A percentile compares a stretch with the other conserved stretches of the same genome.
Conservation (phyloP, 2,888 invertebrate species). For the Germaria angustata region DNA sequence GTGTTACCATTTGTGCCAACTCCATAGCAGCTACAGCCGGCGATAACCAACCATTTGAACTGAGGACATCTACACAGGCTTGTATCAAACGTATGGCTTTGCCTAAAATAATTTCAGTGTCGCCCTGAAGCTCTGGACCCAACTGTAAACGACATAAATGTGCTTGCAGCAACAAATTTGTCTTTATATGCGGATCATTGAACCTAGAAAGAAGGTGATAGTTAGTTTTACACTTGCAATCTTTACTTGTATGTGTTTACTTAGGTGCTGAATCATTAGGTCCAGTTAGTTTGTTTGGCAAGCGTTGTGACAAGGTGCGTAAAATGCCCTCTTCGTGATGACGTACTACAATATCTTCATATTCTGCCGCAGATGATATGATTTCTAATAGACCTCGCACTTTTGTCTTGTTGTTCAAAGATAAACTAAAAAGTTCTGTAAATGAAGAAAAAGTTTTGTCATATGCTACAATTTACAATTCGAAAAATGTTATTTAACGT, state of each 20-base stretch:
- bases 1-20: conserved; percentile 99
- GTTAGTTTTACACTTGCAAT: background rate
- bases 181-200: conserved; percentile 98
- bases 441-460: conserved; percentile 63
- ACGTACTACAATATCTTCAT: conserved; percentile 94
- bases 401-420: conserved; percentile 97
- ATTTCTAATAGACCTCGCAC: conserved; percentile 98
- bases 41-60: conserved; percentile 98
- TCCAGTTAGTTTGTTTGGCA: conserved; percentile 84
- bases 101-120: conserved; percentile 93
- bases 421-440: conserved; percentile 97
- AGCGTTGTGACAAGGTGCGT: conserved; percentile 81
- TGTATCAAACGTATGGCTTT: conserved; percentile 91
- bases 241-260: conserved; percentile 78
- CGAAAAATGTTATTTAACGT: conserved; percentile 69
- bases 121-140: conserved; percentile 97
- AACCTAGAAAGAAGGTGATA: conserved; percentile 84
- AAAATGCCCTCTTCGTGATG: conserved; percentile 97
- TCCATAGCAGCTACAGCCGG: conserved; percentile 99
- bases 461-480: background rate
- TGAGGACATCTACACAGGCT: conserved; percentile 97
- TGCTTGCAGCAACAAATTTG: conserved; percentile 96
- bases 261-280: conserved; percentile 85
- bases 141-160: conserved; percentile 96
- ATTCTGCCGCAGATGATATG: conserved; percentile 98